These are phyloP conservation scores for Aphelenchoides bicaudatus DNA, from an alignment of 2,888 invertebrate species.

Conservation along the genomic window DNA sequence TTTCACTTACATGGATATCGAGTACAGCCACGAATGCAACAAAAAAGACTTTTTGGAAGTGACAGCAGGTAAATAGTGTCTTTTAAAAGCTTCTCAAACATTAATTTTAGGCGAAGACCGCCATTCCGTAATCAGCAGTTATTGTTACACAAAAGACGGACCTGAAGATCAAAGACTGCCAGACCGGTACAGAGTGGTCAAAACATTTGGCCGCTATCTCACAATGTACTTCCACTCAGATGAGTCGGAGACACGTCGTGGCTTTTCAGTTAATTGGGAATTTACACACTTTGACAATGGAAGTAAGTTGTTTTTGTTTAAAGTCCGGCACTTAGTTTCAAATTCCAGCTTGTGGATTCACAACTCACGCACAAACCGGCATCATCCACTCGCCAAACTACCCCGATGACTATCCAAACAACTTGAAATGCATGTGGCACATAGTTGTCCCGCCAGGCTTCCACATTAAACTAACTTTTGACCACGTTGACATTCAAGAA, in stretches of 20 bases:
- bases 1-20: slow-evolving; percentile 44
- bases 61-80: slow-evolving; percentile 26
- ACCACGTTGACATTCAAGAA: slow-evolving; percentile 43
- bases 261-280: slow-evolving; percentile 47
- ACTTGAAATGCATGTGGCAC: slow-evolving; percentile 56
- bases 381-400: slow-evolving; percentile 40
- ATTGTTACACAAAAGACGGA: slow-evolving; percentile 26
- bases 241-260: slow-evolving; percentile 27
- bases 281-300: slow-evolving; percentile 26
- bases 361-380: slow-evolving; percentile 40
- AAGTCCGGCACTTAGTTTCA: not conserved
- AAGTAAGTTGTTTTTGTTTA: not conserved
- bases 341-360: slow-evolving; percentile 46
- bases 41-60: slow-evolving; percentile 33
- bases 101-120: slow-evolving; percentile 23
- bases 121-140: slow-evolving; percentile 31
- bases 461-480: slow-evolving; percentile 42
- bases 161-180: slow-evolving; percentile 21
- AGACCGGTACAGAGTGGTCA: slow-evolving; percentile 31
- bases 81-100: not conserved
- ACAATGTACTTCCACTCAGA: slow-evolving; percentile 44
- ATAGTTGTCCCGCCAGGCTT: slow-evolving; percentile 47
- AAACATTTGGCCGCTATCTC: slow-evolving; percentile 32
- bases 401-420: slow-evolving; percentile 42
- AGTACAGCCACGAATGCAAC: slow-evolving; percentile 38